phyloP scores from a whole-genome alignment of 2,797 vertebrate species.

The Adrianichthys oophorus region DNA sequence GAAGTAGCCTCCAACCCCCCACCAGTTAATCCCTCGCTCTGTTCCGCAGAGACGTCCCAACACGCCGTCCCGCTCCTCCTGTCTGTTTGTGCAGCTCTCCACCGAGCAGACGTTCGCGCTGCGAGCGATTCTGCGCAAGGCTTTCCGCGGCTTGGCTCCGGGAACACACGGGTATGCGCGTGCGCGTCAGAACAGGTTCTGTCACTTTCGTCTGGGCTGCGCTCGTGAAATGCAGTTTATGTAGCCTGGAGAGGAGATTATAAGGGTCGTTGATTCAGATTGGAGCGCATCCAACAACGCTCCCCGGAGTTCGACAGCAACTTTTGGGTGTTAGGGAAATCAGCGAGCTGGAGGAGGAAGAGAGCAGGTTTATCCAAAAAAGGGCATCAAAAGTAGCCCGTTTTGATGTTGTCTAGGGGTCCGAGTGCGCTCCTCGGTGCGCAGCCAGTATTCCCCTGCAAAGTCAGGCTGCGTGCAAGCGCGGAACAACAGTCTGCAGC shows the following conservation, averaged over 20 bases:
- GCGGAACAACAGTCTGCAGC: constrained; percentile 25
- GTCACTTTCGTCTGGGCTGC: neutral
- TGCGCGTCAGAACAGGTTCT: neutral
- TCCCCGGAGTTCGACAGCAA: constrained; percentile 51
- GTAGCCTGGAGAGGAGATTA: constrained; percentile 17
- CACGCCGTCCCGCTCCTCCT: constrained; percentile 32
- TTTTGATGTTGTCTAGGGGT: constrained; percentile 13
- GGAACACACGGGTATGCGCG: constrained; percentile 34
- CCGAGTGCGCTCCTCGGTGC: constrained; percentile 17
- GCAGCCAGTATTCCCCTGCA: constrained; percentile 38
- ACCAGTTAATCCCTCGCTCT: constrained; percentile 32
- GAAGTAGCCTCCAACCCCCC: constrained; percentile 26
- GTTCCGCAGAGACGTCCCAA: constrained; percentile 38
- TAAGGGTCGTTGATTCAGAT: constrained; percentile 3
- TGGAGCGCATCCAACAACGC: constrained; percentile 40
- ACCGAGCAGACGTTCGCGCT: constrained; percentile 14
- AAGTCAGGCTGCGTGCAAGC: constrained; percentile 22
- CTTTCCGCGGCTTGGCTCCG: constrained; percentile 31
- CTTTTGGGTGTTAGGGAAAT: constrained; percentile 23
- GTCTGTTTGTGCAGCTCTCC: constrained; percentile 5
- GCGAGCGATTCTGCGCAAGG: neutral
- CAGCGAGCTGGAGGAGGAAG: too few relatives aligned
- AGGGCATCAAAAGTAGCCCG: neutral
- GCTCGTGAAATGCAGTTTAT: constrained; percentile 1
- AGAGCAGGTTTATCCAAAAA: too few relatives aligned